Evolutionary conservation across 2,113 vertebrate species (phyloP).

Genomic region (Lepus europaeus): DNA sequence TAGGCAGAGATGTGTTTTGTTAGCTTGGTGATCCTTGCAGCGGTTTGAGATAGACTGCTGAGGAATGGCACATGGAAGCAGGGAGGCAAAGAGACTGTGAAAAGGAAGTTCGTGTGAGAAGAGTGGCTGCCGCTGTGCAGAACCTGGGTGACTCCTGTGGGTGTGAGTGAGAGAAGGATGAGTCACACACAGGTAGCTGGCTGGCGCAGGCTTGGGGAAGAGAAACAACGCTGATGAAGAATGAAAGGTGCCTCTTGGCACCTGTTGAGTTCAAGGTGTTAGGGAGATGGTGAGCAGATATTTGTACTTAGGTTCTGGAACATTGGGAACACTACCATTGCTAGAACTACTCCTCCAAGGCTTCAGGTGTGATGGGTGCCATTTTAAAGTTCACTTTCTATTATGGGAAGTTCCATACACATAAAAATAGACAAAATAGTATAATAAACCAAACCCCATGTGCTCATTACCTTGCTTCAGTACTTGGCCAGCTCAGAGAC

Average conservation of each 20-base stretch:
- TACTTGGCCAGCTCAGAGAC: not conserved
- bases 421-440: not conserved
- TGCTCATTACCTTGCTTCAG: not conserved
- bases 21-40: not conserved
- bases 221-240: not conserved
- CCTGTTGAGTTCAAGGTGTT: conserved; percentile 12
- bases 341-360: not conserved
- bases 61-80: not conserved
- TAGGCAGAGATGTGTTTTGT: conserved; percentile 33
- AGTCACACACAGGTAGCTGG: not conserved
- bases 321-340: not conserved
- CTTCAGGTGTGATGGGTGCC: not conserved
- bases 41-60: conserved; percentile 8
- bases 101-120: not conserved
- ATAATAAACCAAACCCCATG: not conserved
- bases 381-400: conserved; percentile 27
- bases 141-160: not conserved
- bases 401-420: conserved; percentile 45
- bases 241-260: not conserved
- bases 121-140: not conserved
- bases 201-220: not conserved
- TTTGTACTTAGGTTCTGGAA: conserved; percentile 29
- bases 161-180: conserved; percentile 20
- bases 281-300: not conserved
- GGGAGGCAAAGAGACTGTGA: not conserved